Base-by-base conservation (phyloP, 2,797 vertebrate species). In the Alcedo atthis region DNA sequence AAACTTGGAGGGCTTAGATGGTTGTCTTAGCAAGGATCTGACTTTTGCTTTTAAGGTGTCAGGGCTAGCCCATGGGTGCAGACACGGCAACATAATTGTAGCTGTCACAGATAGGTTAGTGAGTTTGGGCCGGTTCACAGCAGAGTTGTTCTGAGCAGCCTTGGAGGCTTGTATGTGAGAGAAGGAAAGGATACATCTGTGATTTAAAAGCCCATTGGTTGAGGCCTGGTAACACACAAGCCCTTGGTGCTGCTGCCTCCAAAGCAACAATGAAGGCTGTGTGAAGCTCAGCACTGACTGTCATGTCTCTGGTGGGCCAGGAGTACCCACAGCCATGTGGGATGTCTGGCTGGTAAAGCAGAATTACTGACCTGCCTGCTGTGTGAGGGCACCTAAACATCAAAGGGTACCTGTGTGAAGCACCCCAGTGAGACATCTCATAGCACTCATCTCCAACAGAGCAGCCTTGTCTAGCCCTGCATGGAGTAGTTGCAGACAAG, bases 321-420 rank as follows among this genome's bases (percentile, higher is more conserved):
- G 42, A 71, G 33, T 26, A 28, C 12, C n/a, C 45, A 19, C 0
- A 1, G 43, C 5, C 64, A 30, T 0, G 0, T 62, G 25, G 6
- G 63, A 10, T 20, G 24, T 54, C 63, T 9, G 6, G 14, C 22
- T 1, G 4, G 25, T 51, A 40, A 53, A 62, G 28, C 45, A 49
- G 16, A 45, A n/a, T 0, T 2, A 40, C 61, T 45, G 45, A 17
- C 43, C 73, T 68, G 32, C 40, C 76, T 61, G 48, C 73, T 66
- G 12, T 33, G 54, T 71, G 54, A 75, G 54, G 70, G 21, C 48
- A 76, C 30, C 21, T 51, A 14, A 22, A 11, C 35, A 5, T 11
- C 76, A 74, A 42, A 74, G 85, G 14, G 4, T n/a, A 32, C 6
- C 28, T 20, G 8, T 24, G 28, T 51, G 46, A 67, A 28, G 25